Percentiles rank a stretch among this genome's conserved stretches.
These are phyloP conservation scores for Hybos culiciformis DNA, from an alignment of 2,888 invertebrate species.

Conservation along the genomic window DNA sequence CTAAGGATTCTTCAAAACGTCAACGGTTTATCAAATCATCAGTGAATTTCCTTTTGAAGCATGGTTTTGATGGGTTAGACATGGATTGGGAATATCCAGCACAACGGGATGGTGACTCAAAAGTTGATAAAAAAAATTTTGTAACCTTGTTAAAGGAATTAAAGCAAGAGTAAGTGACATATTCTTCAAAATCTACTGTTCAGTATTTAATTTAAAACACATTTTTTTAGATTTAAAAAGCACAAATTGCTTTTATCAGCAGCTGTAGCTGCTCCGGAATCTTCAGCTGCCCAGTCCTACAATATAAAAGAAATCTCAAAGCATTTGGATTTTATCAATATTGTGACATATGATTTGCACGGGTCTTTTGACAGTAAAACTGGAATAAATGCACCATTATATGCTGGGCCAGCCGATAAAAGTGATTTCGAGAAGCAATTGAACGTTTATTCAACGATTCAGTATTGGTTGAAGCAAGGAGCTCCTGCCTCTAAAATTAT, in stretches of 20 bases:
- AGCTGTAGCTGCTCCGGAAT: slow-evolving; percentile 44
- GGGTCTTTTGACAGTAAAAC: slow-evolving; percentile 50
- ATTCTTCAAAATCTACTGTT: neutral
- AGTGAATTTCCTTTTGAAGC: slow-evolving; percentile 23
- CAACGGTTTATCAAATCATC: slow-evolving; percentile 21
- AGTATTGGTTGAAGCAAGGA: slow-evolving; percentile 42
- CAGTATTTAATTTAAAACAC: neutral
- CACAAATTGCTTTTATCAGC: slow-evolving; percentile 41
- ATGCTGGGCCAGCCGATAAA: slow-evolving; percentile 36
- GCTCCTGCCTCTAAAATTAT: slow-evolving; percentile 48
- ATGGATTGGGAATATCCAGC: slow-evolving; percentile 49
- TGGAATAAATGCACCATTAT: slow-evolving; percentile 55
- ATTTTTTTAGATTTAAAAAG: slow-evolving; percentile 37
- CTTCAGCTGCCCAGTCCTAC: slow-evolving; percentile 42
- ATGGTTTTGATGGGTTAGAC: slow-evolving; percentile 44
- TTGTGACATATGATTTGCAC: slow-evolving; percentile 65
- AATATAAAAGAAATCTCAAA: slow-evolving; percentile 40
- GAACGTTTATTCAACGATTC: slow-evolving; percentile 38
- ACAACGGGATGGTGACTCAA: slow-evolving; percentile 27
- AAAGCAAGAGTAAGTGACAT: slow-evolving; percentile 23
- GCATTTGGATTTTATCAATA: slow-evolving; percentile 49
- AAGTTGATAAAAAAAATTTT: slow-evolving; percentile 28
- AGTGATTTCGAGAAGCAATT: slow-evolving; percentile 24
- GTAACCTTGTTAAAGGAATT: slow-evolving; percentile 23
- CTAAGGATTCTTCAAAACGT: slow-evolving; percentile 26